Evolutionary conservation across 2,113 vertebrate species (phyloP).

Genomic region (Jacana jacana): DNA sequence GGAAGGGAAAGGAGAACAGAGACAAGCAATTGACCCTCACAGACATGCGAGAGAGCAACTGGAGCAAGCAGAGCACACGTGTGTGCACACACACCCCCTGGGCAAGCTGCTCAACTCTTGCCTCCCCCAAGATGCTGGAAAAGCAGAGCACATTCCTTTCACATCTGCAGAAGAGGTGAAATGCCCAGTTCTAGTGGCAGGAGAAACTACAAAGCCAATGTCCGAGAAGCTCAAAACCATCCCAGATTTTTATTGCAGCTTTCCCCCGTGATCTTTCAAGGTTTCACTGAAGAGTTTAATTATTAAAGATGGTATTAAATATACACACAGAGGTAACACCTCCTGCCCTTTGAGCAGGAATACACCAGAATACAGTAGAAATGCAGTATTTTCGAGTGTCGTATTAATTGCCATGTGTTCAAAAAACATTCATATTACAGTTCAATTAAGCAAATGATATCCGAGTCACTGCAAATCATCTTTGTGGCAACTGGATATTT

Average conservation of each 20-base stretch:
- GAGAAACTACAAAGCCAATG: not conserved
- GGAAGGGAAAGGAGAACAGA: not conserved
- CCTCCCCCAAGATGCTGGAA: fast-evolving
- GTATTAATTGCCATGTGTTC: not conserved
- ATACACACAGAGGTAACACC: not conserved
- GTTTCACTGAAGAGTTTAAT: not conserved
- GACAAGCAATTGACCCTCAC: not conserved
- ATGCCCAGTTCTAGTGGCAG: not conserved
- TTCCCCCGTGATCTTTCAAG: not conserved
- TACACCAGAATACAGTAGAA: not conserved
- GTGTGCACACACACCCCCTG: not conserved
- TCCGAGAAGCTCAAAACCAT: not conserved
- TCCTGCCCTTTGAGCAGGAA: not conserved
- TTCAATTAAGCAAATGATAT: not conserved
- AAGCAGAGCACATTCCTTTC: not conserved
- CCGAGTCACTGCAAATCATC: not conserved
- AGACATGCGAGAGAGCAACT: fast-evolving
- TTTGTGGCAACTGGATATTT: not conserved
- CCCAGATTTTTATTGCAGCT: not conserved
- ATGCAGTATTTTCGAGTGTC: not conserved
- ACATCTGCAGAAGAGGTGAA: not conserved
- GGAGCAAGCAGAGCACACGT: not conserved
- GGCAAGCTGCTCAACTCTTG: fast-evolving
- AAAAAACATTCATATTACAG: not conserved
- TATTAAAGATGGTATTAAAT: conserved; percentile 2